Base-by-base conservation (phyloP, 1,140 invertebrate genomes). In the Microplitis demolitor region DNA sequence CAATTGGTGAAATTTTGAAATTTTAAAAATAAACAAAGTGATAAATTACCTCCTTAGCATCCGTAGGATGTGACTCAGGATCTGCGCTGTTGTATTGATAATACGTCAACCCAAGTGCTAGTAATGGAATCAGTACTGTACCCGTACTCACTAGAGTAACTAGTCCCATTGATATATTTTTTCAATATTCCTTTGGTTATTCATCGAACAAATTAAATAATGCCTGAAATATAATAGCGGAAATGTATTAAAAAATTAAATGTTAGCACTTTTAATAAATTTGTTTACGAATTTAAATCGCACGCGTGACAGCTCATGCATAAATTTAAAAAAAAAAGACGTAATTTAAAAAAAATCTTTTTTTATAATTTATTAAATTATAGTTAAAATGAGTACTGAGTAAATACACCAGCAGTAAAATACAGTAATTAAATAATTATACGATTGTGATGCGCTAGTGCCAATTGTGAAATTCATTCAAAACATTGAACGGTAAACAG, bases 51-150 rank as follows among this genome's bases (percentile, higher is more conserved):
- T 90, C 85, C 82, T 86, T 87, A 56, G 90, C 88, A 80, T 95
- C 91, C 69, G 90, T 89, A 16, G 93, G 91, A 82, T 92, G 92
- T 33, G 91, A 91, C 84, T 97, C 95, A 62, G 95, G 95, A 86
- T 96, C 95, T 71, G 91, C 89, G 76, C 89, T 90, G 79, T 93
- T 91, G 87, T 96, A 96, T 78, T 92, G 90, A 87, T 94, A 93
- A 81, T 92, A 93, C 66, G 94, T 92, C 77, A 96, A 88, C 56
- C 93, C 93, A 66, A 94, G 90, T 63, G 93, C 91, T 78, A 95
- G 87, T 64, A 96, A 89, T 73, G 94, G 93, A 77, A 96, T 91
- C 73, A 92, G 87, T 74, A 89, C 72, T 13, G 89, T 87, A 71
- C 88, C 87, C 4, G 84, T 84, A 24, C 83, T 80, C 16, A 81